These are phyloP conservation scores for Cryptus armator DNA, from an alignment of 2,888 invertebrate genomes.

Conservation along the genomic window DNA sequence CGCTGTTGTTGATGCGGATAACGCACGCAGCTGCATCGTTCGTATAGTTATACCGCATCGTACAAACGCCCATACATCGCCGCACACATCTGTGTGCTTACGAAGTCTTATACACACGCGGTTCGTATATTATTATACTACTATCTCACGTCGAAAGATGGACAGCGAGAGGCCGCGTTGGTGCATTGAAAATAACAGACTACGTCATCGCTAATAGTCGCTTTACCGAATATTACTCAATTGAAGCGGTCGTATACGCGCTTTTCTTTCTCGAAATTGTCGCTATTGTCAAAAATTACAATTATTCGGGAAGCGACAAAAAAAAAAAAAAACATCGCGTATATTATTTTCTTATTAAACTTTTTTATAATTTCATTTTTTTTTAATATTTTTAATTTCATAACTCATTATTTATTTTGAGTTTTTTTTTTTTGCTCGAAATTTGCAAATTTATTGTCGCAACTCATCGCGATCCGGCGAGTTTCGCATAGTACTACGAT, in stretches of 20 bases:
- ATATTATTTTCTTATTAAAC: background rate
- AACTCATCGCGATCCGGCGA: background rate
- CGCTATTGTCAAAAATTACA: background rate
- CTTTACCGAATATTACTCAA: slow-evolving; percentile 26
- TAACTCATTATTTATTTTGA: background rate
- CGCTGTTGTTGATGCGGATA: slow-evolving; percentile 31
- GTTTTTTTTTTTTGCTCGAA: background rate
- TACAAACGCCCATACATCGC: background rate
- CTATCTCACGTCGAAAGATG: slow-evolving; percentile 22
- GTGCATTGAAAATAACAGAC: slow-evolving; percentile 33
- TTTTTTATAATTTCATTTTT: background rate
- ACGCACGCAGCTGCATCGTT: slow-evolving; percentile 35
- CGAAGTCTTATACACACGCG: background rate
- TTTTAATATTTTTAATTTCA: background rate
- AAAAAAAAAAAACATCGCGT: background rate
- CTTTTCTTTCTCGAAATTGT: background rate
- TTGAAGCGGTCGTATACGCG: background rate
- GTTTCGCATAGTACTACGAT: background rate
- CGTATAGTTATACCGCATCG: background rate
- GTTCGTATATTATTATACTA: slow-evolving; percentile 5
- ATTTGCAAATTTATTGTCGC: background rate
- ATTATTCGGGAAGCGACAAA: no score
- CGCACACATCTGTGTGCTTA: background rate
- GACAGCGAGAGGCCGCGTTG: background rate
- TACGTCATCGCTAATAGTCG: slow-evolving; percentile 32